Conservation (phyloP, 2,797 vertebrate species). For the Arvicola amphibius region DNA sequence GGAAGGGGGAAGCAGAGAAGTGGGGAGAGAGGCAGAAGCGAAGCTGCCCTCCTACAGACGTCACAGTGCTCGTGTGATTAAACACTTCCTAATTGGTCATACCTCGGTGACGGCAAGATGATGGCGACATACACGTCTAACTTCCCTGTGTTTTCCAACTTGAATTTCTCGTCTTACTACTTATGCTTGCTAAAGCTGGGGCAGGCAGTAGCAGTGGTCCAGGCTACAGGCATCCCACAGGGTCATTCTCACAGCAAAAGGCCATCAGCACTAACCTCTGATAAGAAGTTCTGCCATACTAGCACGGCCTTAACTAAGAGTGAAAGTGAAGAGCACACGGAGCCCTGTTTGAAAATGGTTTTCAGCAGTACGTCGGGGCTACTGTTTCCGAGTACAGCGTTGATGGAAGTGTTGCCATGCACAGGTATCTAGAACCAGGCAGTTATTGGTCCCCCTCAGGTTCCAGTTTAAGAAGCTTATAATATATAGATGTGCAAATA, state of each 20-base stretch:
- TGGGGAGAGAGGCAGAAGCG: no score
- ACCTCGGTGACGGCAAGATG: neutral
- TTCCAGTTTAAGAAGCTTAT: neutral
- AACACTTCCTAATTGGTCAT: neutral
- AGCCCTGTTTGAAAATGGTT: neutral
- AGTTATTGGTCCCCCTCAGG: neutral
- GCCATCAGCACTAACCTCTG: neutral
- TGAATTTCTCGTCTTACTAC: neutral
- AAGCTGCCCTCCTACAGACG: neutral
- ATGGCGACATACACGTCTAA: neutral
- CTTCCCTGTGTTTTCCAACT: neutral
- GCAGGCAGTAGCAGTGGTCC: neutral
- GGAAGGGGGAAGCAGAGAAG: no score
- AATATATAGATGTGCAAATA: slow-evolving; percentile 38
- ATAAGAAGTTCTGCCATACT: neutral
- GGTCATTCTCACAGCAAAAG: neutral
- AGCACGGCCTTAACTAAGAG: neutral
- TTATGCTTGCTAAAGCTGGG: neutral
- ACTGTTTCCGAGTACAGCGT: neutral
- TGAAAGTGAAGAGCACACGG: neutral
- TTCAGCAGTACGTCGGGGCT: neutral
- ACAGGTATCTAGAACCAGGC: neutral
- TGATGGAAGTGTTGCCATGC: neutral
- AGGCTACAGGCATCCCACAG: neutral
- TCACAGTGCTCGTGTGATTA: neutral